A percentile compares a stretch with the other conserved stretches of the same genome.
phyloP scores from a whole-genome alignment of 1,140 invertebrate genomes.

The Amyelois transitella region DNA sequence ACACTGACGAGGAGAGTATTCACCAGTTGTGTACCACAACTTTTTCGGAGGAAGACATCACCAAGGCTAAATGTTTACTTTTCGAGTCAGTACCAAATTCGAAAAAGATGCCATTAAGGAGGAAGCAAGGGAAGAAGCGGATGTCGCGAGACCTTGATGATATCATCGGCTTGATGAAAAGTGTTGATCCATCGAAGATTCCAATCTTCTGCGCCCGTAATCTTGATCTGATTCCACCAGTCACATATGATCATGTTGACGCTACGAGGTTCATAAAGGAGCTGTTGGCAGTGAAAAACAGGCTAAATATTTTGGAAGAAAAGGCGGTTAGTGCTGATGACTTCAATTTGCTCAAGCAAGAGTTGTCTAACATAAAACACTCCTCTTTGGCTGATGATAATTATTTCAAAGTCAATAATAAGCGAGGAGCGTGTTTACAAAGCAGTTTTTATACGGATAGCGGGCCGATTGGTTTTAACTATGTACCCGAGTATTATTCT shows the following conservation, averaged over 20 bases:
- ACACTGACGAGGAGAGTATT: constrained; percentile 1
- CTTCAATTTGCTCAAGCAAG: not conserved
- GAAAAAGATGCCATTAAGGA: not conserved
- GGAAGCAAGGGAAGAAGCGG: not conserved
- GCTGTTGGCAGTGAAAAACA: not conserved
- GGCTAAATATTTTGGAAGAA: not conserved
- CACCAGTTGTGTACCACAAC: not conserved
- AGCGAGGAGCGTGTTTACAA: not conserved
- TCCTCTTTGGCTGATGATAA: not conserved
- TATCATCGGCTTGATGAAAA: not conserved
- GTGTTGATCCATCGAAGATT: not conserved
- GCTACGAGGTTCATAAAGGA: constrained; percentile 9
- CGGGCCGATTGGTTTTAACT: not conserved
- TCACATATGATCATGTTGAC: constrained; percentile 14
- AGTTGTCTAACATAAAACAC: not conserved
- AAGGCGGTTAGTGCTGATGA: not conserved
- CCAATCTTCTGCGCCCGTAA: constrained; percentile 5
- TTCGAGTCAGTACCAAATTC: not conserved
- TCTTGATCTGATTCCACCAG: constrained; percentile 8
- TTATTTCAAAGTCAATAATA: not conserved
- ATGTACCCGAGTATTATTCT: not conserved
- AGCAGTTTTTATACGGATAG: not conserved
- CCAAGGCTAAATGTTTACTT: not conserved
- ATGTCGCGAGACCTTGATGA: not conserved
- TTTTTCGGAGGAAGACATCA: not conserved